Evolutionary conservation across 2,113 vertebrate genomes (phyloP).

Genomic region (Sphyrna mokarran): DNA sequence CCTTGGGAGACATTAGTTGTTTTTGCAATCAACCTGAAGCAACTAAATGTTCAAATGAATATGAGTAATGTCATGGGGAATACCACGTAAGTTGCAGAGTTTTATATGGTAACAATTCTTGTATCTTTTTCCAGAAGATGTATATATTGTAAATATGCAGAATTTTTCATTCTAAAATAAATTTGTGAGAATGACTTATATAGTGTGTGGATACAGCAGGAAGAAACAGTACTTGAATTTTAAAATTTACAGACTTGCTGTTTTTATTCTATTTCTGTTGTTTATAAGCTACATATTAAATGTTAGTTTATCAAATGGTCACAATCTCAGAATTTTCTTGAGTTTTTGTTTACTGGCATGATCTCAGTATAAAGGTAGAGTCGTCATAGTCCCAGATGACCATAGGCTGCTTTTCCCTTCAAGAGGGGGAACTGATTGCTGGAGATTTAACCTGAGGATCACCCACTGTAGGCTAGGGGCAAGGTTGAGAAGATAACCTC

Average conservation of each 20-base stretch:
- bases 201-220: background rate
- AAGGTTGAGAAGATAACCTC: too few species aligned
- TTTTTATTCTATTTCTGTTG: background rate
- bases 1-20: slow-evolving; percentile 97
- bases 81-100: slow-evolving; percentile 74
- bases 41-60: slow-evolving; percentile 96
- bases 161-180: background rate
- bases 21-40: slow-evolving; percentile 95
- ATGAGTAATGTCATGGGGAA: slow-evolving; percentile 99
- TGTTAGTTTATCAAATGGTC: background rate
- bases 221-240: background rate
- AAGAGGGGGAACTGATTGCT: too few species aligned
- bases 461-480: too few species aligned
- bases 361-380: background rate
- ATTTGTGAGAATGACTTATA: background rate
- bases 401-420: too few species aligned
- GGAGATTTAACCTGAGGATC: too few species aligned
- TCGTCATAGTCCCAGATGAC: too few species aligned
- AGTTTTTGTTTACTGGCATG: background rate
- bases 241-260: background rate
- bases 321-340: background rate
- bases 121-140: background rate
- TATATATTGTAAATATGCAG: background rate
- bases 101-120: background rate
- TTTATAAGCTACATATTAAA: background rate